These are phyloP conservation scores for Melanostoma scalare DNA, from an alignment of 2,888 invertebrate genomes.

Conservation along the genomic window DNA sequence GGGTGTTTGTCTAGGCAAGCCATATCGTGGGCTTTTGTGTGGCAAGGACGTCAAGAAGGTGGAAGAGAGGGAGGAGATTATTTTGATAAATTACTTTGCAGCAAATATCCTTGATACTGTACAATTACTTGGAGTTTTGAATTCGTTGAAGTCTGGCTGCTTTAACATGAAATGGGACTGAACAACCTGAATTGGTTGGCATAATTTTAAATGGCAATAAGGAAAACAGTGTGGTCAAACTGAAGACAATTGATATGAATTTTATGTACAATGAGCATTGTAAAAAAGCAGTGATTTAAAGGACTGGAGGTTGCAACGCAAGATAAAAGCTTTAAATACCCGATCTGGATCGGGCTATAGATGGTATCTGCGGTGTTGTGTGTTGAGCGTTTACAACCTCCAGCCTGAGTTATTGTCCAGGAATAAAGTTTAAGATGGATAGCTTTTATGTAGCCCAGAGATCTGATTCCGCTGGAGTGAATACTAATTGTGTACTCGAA, in stretches of 20 bases:
- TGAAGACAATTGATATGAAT: not conserved
- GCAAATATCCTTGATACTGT: conserved; percentile 51
- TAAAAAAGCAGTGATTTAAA: too few relatives aligned
- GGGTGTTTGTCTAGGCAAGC: conserved; percentile 35
- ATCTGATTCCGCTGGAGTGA: too few relatives aligned
- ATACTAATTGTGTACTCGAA: too few relatives aligned
- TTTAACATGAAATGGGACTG: not conserved
- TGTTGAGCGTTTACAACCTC: too few relatives aligned
- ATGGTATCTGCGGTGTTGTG: too few relatives aligned
- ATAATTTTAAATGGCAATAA: not conserved
- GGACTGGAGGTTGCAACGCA: too few relatives aligned
- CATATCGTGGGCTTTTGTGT: conserved; percentile 38
- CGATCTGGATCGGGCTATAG: too few relatives aligned
- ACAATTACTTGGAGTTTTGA: conserved; percentile 54
- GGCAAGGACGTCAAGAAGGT: conserved; percentile 40
- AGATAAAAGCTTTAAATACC: too few relatives aligned
- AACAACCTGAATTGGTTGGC: conserved; percentile 13
- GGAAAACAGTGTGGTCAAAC: not conserved
- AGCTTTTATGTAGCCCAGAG: too few relatives aligned
- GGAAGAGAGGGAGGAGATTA: conserved; percentile 53
- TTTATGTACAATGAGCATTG: too few relatives aligned
- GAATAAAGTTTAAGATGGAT: too few relatives aligned
- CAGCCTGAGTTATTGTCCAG: too few relatives aligned
- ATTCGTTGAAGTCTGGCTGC: conserved; percentile 27
- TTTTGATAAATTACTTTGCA: conserved; percentile 72